phyloP scores from a whole-genome alignment of 1,140 invertebrate genomes.

The Drosophila yakuba region DNA sequence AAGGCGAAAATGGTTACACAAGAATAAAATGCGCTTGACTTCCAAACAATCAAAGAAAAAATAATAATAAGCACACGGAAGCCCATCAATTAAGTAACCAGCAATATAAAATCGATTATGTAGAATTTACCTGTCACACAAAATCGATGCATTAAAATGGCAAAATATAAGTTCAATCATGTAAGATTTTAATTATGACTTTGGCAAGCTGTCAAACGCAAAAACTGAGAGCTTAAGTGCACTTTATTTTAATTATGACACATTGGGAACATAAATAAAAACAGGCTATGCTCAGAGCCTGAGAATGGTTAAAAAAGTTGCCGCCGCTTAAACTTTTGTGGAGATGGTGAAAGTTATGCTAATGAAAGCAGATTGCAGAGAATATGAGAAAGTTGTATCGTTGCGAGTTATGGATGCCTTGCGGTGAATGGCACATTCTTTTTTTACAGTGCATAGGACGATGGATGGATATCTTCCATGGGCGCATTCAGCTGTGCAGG shows the following conservation, averaged over 20 bases:
- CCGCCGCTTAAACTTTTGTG: not conserved
- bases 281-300: not conserved
- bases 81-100: not conserved
- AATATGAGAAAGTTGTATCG: not conserved
- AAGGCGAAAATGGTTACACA: conserved; percentile 4
- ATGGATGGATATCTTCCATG: conserved; percentile 11
- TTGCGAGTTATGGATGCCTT: not conserved
- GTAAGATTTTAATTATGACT: conserved; percentile 4
- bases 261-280: not conserved
- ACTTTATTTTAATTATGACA: not conserved
- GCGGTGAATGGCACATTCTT: not conserved
- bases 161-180: not conserved
- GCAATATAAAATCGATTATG: not conserved
- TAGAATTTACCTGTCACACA: not conserved
- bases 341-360: conserved; percentile 1
- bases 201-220: not conserved
- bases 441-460: not conserved
- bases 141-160: not conserved
- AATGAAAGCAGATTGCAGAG: conserved; percentile 5
- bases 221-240: not conserved
- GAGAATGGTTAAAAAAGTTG: not conserved
- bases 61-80: not conserved
- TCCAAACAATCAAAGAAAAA: no score
- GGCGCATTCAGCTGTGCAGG: conserved; percentile 29
- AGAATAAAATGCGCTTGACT: not conserved